A percentile compares a stretch with the other conserved stretches of the same genome.
Evolutionary conservation across 2,888 invertebrate genomes (phyloP).

Genomic region (Tridacna gigas): DNA sequence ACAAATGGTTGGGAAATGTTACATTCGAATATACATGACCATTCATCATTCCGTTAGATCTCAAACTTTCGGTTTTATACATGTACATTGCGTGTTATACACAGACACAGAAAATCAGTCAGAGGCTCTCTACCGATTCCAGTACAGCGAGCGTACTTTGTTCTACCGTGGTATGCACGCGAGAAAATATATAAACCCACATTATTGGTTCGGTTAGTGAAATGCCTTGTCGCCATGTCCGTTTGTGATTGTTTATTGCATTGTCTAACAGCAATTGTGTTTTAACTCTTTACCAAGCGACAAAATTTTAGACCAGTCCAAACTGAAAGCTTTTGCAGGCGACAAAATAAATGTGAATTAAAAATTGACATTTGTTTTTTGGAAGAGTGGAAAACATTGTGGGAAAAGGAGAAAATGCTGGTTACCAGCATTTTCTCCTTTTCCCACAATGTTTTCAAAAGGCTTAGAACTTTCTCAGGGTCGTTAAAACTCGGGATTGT

Average conservation of each 20-base stretch:
- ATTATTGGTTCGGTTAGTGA: neutral
- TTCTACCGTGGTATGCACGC: conserved; percentile 11
- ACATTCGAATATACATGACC: too few species aligned
- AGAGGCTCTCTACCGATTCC: too few species aligned
- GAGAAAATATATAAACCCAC: conserved; percentile 43
- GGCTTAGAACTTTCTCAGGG: neutral
- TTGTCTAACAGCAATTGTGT: neutral
- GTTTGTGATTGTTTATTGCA: neutral
- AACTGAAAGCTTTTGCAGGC: too few species aligned
- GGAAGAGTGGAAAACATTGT: neutral
- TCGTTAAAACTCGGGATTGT: neutral
- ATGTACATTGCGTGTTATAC: too few species aligned
- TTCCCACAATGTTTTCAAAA: conserved; percentile 1
- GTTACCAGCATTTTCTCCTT: neutral
- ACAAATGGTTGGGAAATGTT: too few species aligned
- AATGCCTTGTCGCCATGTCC: neutral
- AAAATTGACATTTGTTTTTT: too few species aligned
- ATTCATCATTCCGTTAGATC: too few species aligned
- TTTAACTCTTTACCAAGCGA: neutral
- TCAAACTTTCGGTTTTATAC: too few species aligned
- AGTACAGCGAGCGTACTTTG: too few species aligned
- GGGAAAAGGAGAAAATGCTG: conserved; percentile 1
- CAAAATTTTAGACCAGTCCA: too few species aligned
- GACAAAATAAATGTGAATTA: too few species aligned
- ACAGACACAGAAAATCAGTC: too few species aligned